Conservation (phyloP, 2,797 vertebrate genomes). For the Myripristis jacobus region DNA sequence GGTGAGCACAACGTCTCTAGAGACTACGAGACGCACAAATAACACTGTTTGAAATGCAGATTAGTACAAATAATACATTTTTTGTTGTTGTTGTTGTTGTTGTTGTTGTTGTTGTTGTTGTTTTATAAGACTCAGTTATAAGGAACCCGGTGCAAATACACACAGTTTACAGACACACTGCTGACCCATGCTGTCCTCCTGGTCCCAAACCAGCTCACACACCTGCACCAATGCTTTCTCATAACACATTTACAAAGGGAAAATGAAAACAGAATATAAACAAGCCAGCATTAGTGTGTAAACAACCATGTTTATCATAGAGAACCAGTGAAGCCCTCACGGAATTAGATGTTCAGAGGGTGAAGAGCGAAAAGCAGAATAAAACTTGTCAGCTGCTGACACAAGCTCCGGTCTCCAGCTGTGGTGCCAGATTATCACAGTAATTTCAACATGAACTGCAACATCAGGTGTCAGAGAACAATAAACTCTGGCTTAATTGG, state of each 20-base stretch:
- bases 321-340: neutral
- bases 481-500: too few species aligned
- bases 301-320: neutral
- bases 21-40: conserved; percentile 42
- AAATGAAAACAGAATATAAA: neutral
- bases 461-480: neutral
- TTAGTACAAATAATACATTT: conserved; percentile 63
- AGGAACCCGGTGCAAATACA: conserved; percentile 35
- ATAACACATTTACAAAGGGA: neutral
- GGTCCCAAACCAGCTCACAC: conserved; percentile 6
- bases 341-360: neutral
- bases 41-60: conserved; percentile 68
- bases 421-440: conserved; percentile 5
- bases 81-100: conserved; percentile 34
- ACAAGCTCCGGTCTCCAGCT: conserved; percentile 2
- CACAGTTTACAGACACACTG: neutral
- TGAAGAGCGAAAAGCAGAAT: neutral
- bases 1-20: conserved; percentile 33
- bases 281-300: neutral
- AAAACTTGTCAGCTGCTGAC: conserved; percentile 7
- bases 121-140: conserved; percentile 10
- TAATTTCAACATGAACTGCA: neutral
- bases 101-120: too few species aligned
- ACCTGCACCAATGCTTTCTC: neutral
- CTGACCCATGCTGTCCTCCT: conserved; percentile 8